These are phyloP conservation scores for Conopomorpha cramerella DNA, from an alignment of 1,140 invertebrate genomes.

Conservation along the genomic window DNA sequence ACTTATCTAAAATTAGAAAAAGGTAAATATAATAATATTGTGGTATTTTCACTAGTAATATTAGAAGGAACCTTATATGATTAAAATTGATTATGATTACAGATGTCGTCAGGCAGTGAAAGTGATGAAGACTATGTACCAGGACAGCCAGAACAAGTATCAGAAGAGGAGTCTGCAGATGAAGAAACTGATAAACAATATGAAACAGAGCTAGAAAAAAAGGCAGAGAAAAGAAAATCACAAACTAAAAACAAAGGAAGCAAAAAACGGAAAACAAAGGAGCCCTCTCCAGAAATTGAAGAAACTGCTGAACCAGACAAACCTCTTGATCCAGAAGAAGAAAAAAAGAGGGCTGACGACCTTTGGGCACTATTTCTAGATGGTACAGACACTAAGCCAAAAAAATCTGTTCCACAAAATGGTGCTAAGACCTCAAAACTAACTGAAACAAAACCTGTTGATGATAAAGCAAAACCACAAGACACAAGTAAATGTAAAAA, in stretches of 20 bases:
- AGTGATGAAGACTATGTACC: slow-evolving; percentile 58
- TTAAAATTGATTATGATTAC: slow-evolving; percentile 9
- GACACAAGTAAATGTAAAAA: slow-evolving; percentile 10
- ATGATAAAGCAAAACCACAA: slow-evolving; percentile 4
- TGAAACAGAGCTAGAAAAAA: slow-evolving; percentile 34
- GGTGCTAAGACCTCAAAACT: slow-evolving; percentile 20
- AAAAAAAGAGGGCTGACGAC: slow-evolving; percentile 71
- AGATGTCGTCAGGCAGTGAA: slow-evolving; percentile 57
- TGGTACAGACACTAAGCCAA: slow-evolving; percentile 66
- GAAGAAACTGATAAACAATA: slow-evolving; percentile 47
- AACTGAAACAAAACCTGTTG: slow-evolving; percentile 4
- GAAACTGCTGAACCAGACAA: slow-evolving; percentile 19
- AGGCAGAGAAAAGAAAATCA: slow-evolving; percentile 33
- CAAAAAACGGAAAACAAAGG: slow-evolving; percentile 36
- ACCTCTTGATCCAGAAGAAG: slow-evolving; percentile 59
- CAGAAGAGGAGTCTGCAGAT: slow-evolving; percentile 50
- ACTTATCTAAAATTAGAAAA: no score
- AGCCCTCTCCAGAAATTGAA: slow-evolving; percentile 11
- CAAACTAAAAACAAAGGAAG: slow-evolving; percentile 16
- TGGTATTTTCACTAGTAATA: no score
- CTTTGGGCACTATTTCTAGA: slow-evolving; percentile 77
- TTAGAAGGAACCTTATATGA: no score
- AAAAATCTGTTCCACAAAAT: slow-evolving; percentile 21
- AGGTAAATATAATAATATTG: no score
- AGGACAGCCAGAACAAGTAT: slow-evolving; percentile 37